phyloP scores from a whole-genome alignment of 2,888 invertebrate species.

The Corythucha ciliata region DNA sequence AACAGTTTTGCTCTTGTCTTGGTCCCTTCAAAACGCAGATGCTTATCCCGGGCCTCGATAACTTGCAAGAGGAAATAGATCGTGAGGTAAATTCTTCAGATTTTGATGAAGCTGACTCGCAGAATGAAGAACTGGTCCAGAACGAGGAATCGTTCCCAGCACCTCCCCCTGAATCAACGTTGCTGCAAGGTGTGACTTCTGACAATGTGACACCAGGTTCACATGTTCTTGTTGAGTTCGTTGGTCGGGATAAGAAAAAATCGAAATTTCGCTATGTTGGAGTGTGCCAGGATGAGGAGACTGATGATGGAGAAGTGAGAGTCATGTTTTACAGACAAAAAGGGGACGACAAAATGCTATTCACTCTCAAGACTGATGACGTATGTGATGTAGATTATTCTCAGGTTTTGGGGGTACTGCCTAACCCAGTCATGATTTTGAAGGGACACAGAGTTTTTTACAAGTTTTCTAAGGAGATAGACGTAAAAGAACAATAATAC shows the following conservation, averaged over 20 bases:
- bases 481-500: too few species aligned
- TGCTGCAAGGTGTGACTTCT: not conserved
- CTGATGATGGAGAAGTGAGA: constrained; percentile 5
- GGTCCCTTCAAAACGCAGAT: not conserved
- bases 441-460: too few species aligned
- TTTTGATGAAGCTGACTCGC: not conserved
- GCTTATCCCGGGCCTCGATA: not conserved
- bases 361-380: too few species aligned
- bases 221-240: constrained; percentile 12
- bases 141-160: not conserved
- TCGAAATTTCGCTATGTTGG: constrained; percentile 5
- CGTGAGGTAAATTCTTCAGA: not conserved
- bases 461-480: too few species aligned
- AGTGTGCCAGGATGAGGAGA: constrained; percentile 10
- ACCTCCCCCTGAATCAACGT: not conserved
- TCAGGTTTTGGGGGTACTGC: too few species aligned
- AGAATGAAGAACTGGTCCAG: not conserved
- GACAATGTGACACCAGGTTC: not conserved
- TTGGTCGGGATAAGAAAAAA: constrained; percentile 3
- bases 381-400: too few species aligned
- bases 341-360: constrained; percentile 5
- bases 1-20: not conserved
- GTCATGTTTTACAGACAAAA: constrained; percentile 8
- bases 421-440: too few species aligned
- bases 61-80: not conserved